Evolutionary conservation across 2,113 vertebrate species (phyloP), one percentile per base, ranked within the genome.

Genomic region (Psittacus erithacus): DNA sequence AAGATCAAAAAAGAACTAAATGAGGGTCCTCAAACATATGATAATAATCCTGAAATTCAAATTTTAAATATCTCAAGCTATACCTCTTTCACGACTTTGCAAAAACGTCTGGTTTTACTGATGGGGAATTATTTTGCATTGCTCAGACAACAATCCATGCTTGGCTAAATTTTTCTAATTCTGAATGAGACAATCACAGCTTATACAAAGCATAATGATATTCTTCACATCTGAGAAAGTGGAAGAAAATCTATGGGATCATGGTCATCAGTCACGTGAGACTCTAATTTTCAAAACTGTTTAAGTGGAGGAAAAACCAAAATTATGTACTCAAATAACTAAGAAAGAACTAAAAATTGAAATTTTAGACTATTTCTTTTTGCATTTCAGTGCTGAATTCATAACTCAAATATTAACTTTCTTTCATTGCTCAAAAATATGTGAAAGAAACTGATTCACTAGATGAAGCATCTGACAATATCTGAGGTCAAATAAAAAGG

Each of bases 1-100:
- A 82, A 91, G 65, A 92, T 55, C 5, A 80, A 71, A 89, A 83
- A 78, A 91, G 22, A 89, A 59, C 9, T n/a, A 84, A 74, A 69
- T 27, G 17, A 80, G 15, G n/a, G 8, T 63, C 8, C 28, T 70
- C 38, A 75, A 75, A 38, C 17, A 50, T 2, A 2, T 22, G 9
- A 39, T 15, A 70, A 67, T 38, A 82, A 70, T 17, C 6, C 33
- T 35, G 19, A 44, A 85, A 82, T 39, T 75, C 15, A 39, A 69
- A 38, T 8, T 39, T 88, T 17, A 80, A 69, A 24, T 79, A 68
- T 65, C 13, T 76, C 46, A 62, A 78, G 28, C n/a, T 53, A 31
- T 20, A 64, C 1, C 6, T 67, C 31, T 62, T 60, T 55, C 15
- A 69, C 20, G 35, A 69, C 13, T 63, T 49, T 38, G 19, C 13